Evolutionary conservation across 2,888 invertebrate species (phyloP).

Genomic region (Eupithecia subfuscata): DNA sequence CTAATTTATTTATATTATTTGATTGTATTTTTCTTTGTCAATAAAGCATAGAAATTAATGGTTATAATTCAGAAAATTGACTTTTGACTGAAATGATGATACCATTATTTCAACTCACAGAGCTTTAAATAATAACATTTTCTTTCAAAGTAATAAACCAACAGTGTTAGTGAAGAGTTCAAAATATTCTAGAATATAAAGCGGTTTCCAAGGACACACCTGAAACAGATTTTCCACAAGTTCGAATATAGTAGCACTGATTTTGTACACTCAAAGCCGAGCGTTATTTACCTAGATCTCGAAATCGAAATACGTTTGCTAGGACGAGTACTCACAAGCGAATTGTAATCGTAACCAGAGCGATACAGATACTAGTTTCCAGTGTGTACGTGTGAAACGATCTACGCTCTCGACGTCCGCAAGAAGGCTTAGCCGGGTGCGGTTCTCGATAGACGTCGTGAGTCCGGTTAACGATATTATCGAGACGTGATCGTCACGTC

Average conservation of each 20-base stretch:
- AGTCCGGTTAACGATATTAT: too few species aligned
- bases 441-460: too few species aligned
- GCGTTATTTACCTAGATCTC: slow-evolving; percentile 2
- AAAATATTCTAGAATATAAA: neutral
- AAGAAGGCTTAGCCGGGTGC: neutral
- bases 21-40: too few species aligned
- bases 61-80: neutral
- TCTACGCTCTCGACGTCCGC: neutral
- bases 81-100: neutral
- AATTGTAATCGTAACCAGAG: neutral
- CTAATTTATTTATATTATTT: too few species aligned
- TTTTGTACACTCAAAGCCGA: neutral
- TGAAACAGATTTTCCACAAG: neutral
- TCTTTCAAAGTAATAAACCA: neutral
- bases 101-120: neutral
- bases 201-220: neutral
- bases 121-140: neutral
- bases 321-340: neutral
- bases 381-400: neutral
- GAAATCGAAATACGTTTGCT: slow-evolving; percentile 5
- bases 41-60: too few species aligned
- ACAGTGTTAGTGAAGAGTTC: neutral
- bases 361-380: neutral
- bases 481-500: too few species aligned
- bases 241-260: neutral